Conservation (phyloP, 2,113 vertebrate species). For the Lontra canadensis region DNA sequence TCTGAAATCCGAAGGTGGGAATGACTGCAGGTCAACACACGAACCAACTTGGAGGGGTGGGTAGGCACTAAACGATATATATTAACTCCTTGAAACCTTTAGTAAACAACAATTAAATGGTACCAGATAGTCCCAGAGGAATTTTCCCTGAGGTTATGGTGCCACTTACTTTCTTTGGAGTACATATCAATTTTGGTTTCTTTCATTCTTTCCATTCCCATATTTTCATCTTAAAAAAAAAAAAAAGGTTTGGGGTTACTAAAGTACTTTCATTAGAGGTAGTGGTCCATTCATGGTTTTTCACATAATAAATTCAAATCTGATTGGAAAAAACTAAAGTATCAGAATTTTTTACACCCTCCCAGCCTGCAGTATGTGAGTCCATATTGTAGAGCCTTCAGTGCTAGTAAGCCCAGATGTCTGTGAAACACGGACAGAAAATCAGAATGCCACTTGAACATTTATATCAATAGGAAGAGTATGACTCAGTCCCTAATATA, state of each 20-base stretch:
- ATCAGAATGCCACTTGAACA: background rate
- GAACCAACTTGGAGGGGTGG: background rate
- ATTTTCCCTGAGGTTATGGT: background rate
- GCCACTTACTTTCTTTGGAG: slow-evolving; percentile 5
- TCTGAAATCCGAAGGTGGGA: slow-evolving; percentile 23
- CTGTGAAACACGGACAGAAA: background rate
- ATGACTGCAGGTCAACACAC: background rate
- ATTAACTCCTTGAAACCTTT: background rate
- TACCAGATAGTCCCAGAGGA: background rate
- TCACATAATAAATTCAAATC: slow-evolving; percentile 48
- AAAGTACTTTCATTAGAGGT: background rate
- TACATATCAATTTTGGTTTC: background rate
- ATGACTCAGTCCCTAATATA: background rate
- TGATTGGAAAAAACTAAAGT: background rate
- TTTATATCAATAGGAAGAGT: background rate
- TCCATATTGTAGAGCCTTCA: background rate
- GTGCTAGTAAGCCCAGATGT: background rate
- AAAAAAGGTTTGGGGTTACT: background rate
- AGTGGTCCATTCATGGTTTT: background rate
- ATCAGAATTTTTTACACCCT: background rate
- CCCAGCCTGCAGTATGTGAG: background rate
- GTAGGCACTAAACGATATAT: background rate
- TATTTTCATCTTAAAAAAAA: background rate
- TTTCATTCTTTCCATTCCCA: slow-evolving; percentile 23
- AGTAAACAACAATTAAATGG: background rate